These are phyloP conservation scores for Intellagama lesueurii DNA, from an alignment of 2,797 vertebrate species.

Conservation along the genomic window DNA sequence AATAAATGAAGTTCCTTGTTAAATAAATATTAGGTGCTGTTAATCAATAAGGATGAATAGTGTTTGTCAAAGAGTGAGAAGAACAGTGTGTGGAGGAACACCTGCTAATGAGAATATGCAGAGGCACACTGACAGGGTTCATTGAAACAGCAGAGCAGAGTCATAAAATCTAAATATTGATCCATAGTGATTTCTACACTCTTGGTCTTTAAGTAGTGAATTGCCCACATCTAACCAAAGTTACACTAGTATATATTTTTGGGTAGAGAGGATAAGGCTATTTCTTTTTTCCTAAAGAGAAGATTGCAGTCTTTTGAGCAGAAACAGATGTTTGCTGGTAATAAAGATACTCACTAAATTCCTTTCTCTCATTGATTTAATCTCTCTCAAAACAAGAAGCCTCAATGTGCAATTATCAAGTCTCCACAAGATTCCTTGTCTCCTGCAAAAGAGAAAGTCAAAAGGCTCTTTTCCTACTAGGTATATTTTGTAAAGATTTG, in stretches of 20 bases:
- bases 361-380: too few species aligned
- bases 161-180: not conserved
- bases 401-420: too few species aligned
- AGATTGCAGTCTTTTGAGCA: not conserved
- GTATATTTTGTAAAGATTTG: too few species aligned
- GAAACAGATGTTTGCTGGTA: too few species aligned
- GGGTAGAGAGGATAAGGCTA: not conserved
- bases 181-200: not conserved
- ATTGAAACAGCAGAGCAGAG: not conserved
- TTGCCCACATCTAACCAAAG: not conserved
- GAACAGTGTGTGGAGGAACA: not conserved
- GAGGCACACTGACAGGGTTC: not conserved
- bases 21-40: constrained; percentile 25
- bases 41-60: constrained; percentile 15
- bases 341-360: too few species aligned
- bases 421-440: too few species aligned
- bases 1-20: constrained; percentile 18
- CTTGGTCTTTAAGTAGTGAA: not conserved
- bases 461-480: too few species aligned
- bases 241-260: not conserved
- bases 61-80: constrained; percentile 6
- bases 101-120: constrained; percentile 14
- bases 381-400: too few species aligned
- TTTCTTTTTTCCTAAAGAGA: constrained; percentile 2
- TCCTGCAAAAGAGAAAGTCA: too few species aligned